These are phyloP conservation scores for Sebastes paucispinis DNA, from an alignment of 2,797 vertebrate species.

Conservation along the genomic window DNA sequence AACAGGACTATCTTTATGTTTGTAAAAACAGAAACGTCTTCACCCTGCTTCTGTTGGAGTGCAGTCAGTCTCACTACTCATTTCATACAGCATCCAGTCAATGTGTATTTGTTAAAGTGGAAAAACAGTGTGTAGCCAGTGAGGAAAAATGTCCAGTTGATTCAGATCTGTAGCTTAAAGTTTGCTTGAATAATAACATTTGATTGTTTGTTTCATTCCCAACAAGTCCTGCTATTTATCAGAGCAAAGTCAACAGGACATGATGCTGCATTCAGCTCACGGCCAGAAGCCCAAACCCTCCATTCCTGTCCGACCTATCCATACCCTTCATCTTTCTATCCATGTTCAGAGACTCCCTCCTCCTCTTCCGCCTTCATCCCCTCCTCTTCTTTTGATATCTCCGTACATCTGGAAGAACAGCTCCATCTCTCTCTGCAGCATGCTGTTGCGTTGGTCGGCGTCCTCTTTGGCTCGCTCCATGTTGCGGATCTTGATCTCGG, in stretches of 20 bases:
- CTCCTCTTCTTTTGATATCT: slow-evolving; percentile 61
- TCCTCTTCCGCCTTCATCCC: not conserved
- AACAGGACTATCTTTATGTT: not conserved
- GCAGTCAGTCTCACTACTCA: not conserved
- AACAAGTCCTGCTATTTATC: no score
- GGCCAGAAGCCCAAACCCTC: not conserved
- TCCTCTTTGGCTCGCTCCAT: slow-evolving; percentile 80
- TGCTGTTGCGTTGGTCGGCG: slow-evolving; percentile 78
- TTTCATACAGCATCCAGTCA: not conserved
- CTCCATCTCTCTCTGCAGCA: slow-evolving; percentile 84
- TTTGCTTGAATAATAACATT: not conserved
- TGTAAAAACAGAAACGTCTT: not conserved
- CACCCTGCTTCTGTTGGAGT: not conserved
- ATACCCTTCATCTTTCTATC: not conserved
- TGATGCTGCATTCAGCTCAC: not conserved
- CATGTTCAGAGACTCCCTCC: slow-evolving; percentile 72
- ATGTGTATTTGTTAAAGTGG: not conserved
- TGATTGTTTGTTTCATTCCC: no score
- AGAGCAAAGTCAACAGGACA: not conserved
- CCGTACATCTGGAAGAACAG: slow-evolving; percentile 82
- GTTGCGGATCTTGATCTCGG: slow-evolving; percentile 80
- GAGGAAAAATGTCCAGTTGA: not conserved
- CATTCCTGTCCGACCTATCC: not conserved
- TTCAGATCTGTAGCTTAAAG: not conserved
- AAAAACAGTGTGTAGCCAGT: not conserved